phyloP scores from a whole-genome alignment of 2,113 vertebrate species.

The Pholis gunnellus region DNA sequence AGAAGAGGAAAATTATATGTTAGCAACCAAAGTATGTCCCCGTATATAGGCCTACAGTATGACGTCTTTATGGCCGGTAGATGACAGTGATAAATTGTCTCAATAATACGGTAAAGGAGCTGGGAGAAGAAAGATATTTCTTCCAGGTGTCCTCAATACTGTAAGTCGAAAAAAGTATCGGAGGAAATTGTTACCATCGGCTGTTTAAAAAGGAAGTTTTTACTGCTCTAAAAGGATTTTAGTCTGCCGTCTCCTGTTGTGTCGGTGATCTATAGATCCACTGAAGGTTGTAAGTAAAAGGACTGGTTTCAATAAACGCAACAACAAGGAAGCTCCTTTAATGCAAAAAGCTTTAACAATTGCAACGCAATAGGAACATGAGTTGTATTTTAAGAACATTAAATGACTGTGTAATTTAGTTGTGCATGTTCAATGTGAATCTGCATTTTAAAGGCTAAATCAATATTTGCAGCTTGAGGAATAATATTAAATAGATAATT shows the following conservation, averaged over 20 bases:
- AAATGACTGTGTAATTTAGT: too few species aligned
- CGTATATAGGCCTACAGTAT: background rate
- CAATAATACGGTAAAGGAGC: conserved; percentile 44
- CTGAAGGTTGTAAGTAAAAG: background rate
- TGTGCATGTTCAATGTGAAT: background rate
- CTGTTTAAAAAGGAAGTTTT: conserved; percentile 21
- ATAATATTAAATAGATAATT: background rate
- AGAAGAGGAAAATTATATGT: conserved; percentile 5
- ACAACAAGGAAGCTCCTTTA: background rate
- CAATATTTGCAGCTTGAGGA: background rate
- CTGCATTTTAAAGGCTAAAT: background rate
- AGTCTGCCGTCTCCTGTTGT: background rate
- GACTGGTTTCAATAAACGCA: conserved; percentile 7
- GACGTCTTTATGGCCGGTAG: conserved; percentile 12
- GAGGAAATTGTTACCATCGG: conserved; percentile 4
- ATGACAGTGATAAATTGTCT: conserved; percentile 68
- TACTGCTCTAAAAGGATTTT: background rate
- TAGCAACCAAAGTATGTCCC: background rate
- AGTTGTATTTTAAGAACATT: too few species aligned
- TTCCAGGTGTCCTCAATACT: conserved; percentile 1
- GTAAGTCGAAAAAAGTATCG: background rate
- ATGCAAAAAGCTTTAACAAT: background rate
- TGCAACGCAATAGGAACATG: background rate
- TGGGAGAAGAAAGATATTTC: conserved; percentile 20
- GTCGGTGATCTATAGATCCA: background rate